Conservation (phyloP, 2,888 invertebrate species). For the Tipula lateralis region DNA sequence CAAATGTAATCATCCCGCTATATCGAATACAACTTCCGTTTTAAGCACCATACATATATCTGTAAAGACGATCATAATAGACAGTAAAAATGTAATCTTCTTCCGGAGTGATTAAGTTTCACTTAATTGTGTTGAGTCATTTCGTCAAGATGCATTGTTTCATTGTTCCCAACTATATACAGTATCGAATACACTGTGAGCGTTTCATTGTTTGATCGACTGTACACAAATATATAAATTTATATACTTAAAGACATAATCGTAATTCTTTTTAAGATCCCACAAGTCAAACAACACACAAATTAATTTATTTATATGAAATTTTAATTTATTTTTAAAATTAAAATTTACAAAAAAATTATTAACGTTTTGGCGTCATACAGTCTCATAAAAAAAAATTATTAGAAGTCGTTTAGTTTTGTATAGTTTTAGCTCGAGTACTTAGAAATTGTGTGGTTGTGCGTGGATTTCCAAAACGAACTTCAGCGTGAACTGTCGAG, state of each 20-base stretch:
- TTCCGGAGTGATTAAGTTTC: neutral
- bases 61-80: neutral
- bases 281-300: constrained; percentile 8
- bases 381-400: neutral
- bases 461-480: neutral
- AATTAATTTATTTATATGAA: neutral
- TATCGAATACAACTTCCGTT: neutral
- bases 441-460: neutral
- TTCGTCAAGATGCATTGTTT: neutral
- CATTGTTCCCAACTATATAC: neutral
- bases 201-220: neutral
- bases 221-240: neutral
- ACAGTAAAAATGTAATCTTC: neutral
- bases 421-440: neutral
- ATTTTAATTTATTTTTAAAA: constrained; percentile 3
- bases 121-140: neutral
- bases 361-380: constrained; percentile 1
- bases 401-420: neutral
- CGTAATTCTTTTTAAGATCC: neutral
- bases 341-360: neutral
- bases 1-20: neutral
- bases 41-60: neutral
- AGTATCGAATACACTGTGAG: neutral
- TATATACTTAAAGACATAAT: neutral
- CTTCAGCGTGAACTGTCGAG: neutral